Evolutionary conservation across 2,797 vertebrate species (phyloP).

Genomic region (Melanogrammus aeglefinus): DNA sequence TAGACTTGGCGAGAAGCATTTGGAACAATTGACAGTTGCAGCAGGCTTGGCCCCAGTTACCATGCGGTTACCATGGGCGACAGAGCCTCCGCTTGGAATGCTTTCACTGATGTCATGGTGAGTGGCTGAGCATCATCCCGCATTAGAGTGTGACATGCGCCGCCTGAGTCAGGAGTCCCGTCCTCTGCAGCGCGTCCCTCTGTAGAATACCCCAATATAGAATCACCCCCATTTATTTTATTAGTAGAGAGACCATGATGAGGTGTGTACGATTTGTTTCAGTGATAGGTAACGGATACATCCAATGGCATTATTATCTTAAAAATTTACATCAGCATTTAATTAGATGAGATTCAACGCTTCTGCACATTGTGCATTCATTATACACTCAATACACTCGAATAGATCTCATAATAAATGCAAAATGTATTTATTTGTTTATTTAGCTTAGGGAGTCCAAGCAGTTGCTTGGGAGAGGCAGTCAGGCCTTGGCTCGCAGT

Average conservation of each 20-base stretch:
- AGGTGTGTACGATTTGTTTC: not conserved
- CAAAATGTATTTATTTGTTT: not conserved
- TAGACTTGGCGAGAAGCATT: not conserved
- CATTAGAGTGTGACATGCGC: not conserved
- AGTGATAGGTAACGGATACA: not conserved
- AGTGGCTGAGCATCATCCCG: conserved; percentile 7
- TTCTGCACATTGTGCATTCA: not conserved
- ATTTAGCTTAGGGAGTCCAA: not conserved
- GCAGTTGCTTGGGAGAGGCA: not conserved
- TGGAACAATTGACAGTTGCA: not conserved
- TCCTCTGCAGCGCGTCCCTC: not conserved
- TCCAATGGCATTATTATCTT: not conserved
- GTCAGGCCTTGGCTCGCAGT: not conserved
- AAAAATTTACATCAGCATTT: not conserved
- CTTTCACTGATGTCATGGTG: conserved; percentile 9
- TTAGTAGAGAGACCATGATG: not conserved
- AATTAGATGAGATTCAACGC: too few relatives aligned
- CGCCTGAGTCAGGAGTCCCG: not conserved
- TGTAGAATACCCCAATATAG: not conserved
- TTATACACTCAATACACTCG: not conserved
- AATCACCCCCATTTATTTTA: not conserved
- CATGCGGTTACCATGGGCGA: not conserved
- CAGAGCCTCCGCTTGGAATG: conserved; percentile 9
- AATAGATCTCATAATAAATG: not conserved
- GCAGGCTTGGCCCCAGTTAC: not conserved